Evolutionary conservation across 2,113 vertebrate genomes (phyloP), one percentile per base, ranked within the genome.

Genomic region (Martes martes): DNA sequence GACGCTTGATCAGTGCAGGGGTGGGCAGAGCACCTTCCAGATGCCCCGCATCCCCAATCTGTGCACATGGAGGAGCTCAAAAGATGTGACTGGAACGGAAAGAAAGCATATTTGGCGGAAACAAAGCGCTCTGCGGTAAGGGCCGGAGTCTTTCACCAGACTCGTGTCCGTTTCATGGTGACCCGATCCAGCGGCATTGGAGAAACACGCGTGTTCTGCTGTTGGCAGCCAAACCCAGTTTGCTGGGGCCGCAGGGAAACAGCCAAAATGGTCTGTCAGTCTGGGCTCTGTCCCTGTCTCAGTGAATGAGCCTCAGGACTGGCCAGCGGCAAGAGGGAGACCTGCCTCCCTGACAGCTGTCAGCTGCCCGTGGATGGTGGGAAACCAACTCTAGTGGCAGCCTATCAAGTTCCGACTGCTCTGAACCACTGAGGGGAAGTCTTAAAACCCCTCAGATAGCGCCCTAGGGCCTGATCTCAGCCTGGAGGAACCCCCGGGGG

Each of bases 331-430:
- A 28, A 94, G 92, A 97, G 84, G 69, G 86, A 81, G 71, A 52
- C 87, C 47, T 78, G 87, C 91, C 52, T 94, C 61, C 42, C 94
- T 97, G 90, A 97, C 92, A 97, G 96, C 96, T 98, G 97, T 95
- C 96, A 97, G 92, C 52, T 76, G 95, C 76, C 87, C 76, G 16
- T 82, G 87, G 89, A 96, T 0, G 18, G 50, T n/a, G 71, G 93
- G 33, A 83, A 96, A 97, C 87, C 83, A 90, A 85, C 78, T 84
- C 82, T 83, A 67, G 69, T 33, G 65, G 78, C 19, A 97, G 87
- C 80, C 59, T 74, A 33, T 90, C 95, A 94, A 92, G 92, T 95
- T 92, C 92, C 89, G 74, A 63, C 39, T 47, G 73, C 78, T 74
- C 96, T 85, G 76, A 96, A 90, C 79, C 89, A 61, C 16, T 14